Base-by-base conservation (phyloP, 2,888 invertebrate species). In the Caenorhabditis sp. region DNA sequence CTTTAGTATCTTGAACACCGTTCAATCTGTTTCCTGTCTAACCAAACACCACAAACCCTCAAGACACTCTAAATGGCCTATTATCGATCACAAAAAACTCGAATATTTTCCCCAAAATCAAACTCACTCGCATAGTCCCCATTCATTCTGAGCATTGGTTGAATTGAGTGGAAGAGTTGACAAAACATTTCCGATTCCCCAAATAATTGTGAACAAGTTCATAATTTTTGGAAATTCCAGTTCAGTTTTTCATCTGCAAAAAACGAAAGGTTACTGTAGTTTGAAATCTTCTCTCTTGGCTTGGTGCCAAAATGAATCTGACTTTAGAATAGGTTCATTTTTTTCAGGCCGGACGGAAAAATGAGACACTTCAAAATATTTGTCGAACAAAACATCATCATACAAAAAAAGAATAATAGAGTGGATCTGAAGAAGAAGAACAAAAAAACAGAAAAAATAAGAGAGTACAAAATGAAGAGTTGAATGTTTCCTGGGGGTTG, bases 181-280 rank as follows among this genome's bases (percentile, higher is more conserved):
- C 37, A 73, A 58, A 24, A 64, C 72, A 43, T 73, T 67, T 64
- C 77, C 77, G 58, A 77, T 66, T 36, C 77, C 77, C 77, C 74
- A 77, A 27, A 77, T 71, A 21, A 77, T 31, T 24, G 77, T 77
- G 60, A 77, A 77, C 58, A 77, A 59, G 58, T 77, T 77, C 26
- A 73, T 43, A 2, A 17, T 43, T 36, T 36, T 43, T n/a, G 54
- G 24, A 5, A 19, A 2, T 14, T 26, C 31, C 31, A 54, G 36
- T 8, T 10, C 6, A 43, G 43, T 43, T 43, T 43, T 43, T 63
- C 54, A 36, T 71, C 71, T 59, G 71, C 66, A 70, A 65, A 62
- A 53, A n/a, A 23, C 3, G 51, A 51, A 51, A 51, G 10, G 31
- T 31, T 31, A 31, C 31, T 31, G 31, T 31, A 31, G 31, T 31